Percentiles rank a stretch among this genome's conserved stretches.
phyloP scores from a whole-genome alignment of 2,797 vertebrate species.

The Hippopotamyrus pictus region DNA sequence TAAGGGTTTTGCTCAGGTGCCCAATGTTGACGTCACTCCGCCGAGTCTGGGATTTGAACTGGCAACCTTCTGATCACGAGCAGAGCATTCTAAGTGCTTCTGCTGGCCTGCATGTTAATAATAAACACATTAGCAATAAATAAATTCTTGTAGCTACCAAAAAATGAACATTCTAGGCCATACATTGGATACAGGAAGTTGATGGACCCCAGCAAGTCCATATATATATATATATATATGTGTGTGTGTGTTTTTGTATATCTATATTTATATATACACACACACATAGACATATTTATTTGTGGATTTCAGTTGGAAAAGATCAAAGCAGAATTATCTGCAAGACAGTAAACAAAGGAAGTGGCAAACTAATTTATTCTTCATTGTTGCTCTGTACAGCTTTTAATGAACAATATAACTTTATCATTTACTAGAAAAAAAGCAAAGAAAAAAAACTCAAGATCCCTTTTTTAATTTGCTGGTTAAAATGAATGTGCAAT shows the following conservation, averaged over 20 bases:
- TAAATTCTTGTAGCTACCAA: neutral
- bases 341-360: conserved; percentile 67
- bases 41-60: neutral
- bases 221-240: neutral
- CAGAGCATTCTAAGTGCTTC: neutral
- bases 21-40: neutral
- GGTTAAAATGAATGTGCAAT: conserved; percentile 30
- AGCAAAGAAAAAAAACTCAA: conserved; percentile 28
- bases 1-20: neutral
- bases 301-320: neutral
- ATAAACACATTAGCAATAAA: neutral
- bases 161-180: neutral
- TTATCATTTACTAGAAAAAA: conserved; percentile 46
- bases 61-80: neutral
- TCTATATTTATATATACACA: neutral
- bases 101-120: neutral
- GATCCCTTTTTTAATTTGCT: conserved; percentile 14
- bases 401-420: conserved; percentile 48
- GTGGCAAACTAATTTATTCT: conserved; percentile 81
- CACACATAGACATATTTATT: neutral
- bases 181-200: neutral
- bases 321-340: conserved; percentile 46
- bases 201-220: neutral
- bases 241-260: neutral
- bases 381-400: conserved; percentile 76